Evolutionary conservation across 2,113 vertebrate genomes (phyloP), one percentile per base, ranked within the genome.

Genomic region (Pogonocichla stellata): DNA sequence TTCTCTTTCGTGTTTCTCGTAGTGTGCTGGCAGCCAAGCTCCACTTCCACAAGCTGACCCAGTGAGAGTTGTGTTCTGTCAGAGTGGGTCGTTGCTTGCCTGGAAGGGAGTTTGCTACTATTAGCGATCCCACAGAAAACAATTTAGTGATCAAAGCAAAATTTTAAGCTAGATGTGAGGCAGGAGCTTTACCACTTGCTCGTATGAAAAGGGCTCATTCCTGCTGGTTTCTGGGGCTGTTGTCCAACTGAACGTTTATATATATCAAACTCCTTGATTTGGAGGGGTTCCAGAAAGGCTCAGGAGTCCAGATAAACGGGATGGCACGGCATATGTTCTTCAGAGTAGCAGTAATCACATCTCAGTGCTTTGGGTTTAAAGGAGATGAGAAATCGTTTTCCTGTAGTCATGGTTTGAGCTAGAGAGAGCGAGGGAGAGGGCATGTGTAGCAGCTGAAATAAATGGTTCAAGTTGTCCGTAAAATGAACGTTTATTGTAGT

Each of bases 41-140:
- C 31, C 2, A 0, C 31, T 25, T 42, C 3, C 51, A 12, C 0
- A 0, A 33, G 51, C 38, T 47, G 77, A 42, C 13, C 18, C 25
- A 8, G 20, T 4, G 54, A 23, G 62, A 51, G 29, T 18, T 6
- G 23, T 48, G 43, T 50, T 65, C 25, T 54, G 23, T 29, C 47
- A 9, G 14, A 56, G 34, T 6, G 33, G 40, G 67, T 66, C 12
- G 0, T 19, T 61, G 45, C 53, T 77, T 66, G 42, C 72, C 29
- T 43, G 22, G 53, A 7, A 11, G 17, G 53, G 13, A 56, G 31
- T 53, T 91, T 25, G 48, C 25, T 72, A 1, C 9, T 58, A 43
- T 22, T 43, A n/a, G 4, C 0, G 0, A 29, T 64, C 31, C 62
- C 47, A 53, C 38, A 47, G 74, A 67, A 71, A 75, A 51, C 40